phyloP scores from a whole-genome alignment of 2,888 invertebrate genomes.

The Caenorhabditis angaria region DNA sequence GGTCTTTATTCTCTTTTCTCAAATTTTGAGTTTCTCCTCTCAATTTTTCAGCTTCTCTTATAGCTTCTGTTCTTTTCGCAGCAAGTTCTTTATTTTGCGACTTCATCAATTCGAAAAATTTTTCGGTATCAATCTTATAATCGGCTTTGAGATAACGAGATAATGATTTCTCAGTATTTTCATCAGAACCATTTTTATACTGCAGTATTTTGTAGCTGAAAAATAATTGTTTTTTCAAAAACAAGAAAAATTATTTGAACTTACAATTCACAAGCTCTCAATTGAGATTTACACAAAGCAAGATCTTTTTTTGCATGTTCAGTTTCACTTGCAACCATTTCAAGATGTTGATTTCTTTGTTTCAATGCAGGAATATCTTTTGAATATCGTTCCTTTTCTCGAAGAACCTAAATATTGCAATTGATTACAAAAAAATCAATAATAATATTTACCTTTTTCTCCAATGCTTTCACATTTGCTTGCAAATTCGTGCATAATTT shows the following conservation, averaged over 20 bases:
- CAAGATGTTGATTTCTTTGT: slow-evolving; percentile 17
- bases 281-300: neutral
- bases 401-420: neutral
- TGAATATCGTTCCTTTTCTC: slow-evolving; percentile 26
- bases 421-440: slow-evolving; percentile 4
- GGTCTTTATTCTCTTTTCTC: slow-evolving; percentile 8
- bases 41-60: slow-evolving; percentile 16
- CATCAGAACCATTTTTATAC: slow-evolving; percentile 1
- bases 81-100: slow-evolving; percentile 26
- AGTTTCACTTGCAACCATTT: slow-evolving; percentile 13
- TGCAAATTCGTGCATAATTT: slow-evolving; percentile 4
- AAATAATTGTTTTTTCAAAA: neutral
- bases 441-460: slow-evolving; percentile 23
- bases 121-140: slow-evolving; percentile 21
- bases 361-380: slow-evolving; percentile 22
- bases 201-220: slow-evolving; percentile 30
- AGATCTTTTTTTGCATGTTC: slow-evolving; percentile 13
- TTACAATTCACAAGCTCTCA: slow-evolving; percentile 38
- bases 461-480: slow-evolving; percentile 11
- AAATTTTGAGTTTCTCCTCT: neutral
- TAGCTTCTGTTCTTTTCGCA: slow-evolving; percentile 11
- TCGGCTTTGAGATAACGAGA: slow-evolving; percentile 15
- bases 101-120: slow-evolving; percentile 29
- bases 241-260: slow-evolving; percentile 1
- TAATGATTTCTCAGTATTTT: slow-evolving; percentile 20